A percentile compares a stretch with the other conserved stretches of the same genome.
Conservation (phyloP, 2,888 invertebrate species). For the Steinernema carpocapsae region DNA sequence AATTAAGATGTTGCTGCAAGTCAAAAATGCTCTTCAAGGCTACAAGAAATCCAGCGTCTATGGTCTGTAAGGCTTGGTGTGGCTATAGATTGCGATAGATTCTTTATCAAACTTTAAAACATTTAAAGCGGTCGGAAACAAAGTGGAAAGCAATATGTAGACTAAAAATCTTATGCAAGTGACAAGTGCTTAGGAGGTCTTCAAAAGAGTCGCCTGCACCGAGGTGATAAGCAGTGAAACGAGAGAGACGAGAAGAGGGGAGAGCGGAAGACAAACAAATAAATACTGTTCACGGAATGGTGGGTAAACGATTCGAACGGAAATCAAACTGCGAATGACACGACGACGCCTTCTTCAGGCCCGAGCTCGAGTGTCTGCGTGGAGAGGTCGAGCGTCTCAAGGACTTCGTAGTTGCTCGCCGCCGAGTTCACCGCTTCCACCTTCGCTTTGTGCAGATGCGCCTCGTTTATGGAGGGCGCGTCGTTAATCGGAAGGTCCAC, state of each 20-base stretch:
- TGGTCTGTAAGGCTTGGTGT: too few relatives aligned
- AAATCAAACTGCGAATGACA: conserved; percentile 39
- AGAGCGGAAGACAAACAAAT: background rate
- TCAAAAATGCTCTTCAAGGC: too few relatives aligned
- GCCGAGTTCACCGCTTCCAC: conserved; percentile 55
- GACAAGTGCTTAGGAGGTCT: too few relatives aligned
- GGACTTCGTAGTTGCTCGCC: conserved; percentile 45
- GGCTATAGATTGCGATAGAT: too few relatives aligned
- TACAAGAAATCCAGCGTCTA: too few relatives aligned
- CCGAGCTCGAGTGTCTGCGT: conserved; percentile 49
- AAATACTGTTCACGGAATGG: conserved; percentile 14
- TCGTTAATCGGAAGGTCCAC: conserved; percentile 51
- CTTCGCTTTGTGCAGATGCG: conserved; percentile 21
- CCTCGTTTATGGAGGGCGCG: conserved; percentile 42
- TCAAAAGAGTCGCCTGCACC: background rate
- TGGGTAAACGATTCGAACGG: background rate
- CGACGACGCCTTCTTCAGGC: conserved; percentile 59
- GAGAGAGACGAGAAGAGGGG: background rate
- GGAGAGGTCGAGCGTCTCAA: conserved; percentile 50
- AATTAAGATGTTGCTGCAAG: too few relatives aligned
- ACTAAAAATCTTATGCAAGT: too few relatives aligned
- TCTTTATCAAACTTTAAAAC: too few relatives aligned
- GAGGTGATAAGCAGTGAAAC: background rate
- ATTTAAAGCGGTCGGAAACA: too few relatives aligned
- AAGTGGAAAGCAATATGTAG: too few relatives aligned